These are phyloP conservation scores for Falco novaeseelandiae DNA, from an alignment of 2,797 vertebrate genomes.

Conservation along the genomic window DNA sequence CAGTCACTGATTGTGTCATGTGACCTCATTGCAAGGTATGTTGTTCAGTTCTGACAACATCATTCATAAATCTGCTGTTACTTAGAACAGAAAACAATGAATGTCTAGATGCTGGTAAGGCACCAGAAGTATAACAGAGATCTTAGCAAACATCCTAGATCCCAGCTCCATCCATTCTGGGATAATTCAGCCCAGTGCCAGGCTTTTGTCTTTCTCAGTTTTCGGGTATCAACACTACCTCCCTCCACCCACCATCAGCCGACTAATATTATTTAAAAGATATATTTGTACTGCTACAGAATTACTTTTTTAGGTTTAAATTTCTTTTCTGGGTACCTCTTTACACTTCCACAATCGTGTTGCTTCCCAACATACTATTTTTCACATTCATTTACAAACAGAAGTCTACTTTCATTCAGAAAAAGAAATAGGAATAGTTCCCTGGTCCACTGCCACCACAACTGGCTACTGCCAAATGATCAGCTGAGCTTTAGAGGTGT, in stretches of 20 bases:
- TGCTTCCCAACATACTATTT: neutral
- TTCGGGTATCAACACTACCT: neutral
- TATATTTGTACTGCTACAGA: neutral
- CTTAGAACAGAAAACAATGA: neutral
- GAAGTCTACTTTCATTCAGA: neutral
- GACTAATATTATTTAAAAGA: neutral
- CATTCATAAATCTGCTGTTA: neutral
- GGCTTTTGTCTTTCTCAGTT: neutral
- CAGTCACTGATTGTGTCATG: neutral
- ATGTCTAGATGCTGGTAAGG: neutral
- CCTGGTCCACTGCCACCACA: neutral
- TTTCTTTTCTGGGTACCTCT: neutral
- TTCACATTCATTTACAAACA: neutral
- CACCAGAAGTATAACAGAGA: neutral
- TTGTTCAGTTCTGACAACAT: neutral
- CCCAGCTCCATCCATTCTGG: neutral
- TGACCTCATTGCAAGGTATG: neutral
- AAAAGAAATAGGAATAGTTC: neutral
- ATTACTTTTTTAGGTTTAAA: neutral
- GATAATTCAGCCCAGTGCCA: neutral
- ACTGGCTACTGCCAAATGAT: neutral
- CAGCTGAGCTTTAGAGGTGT: neutral
- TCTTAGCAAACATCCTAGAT: neutral
- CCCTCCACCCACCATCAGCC: neutral
- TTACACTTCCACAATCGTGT: neutral